These are phyloP conservation scores for Hystrix brachyura DNA, from an alignment of 2,113 vertebrate species.

Conservation along the genomic window DNA sequence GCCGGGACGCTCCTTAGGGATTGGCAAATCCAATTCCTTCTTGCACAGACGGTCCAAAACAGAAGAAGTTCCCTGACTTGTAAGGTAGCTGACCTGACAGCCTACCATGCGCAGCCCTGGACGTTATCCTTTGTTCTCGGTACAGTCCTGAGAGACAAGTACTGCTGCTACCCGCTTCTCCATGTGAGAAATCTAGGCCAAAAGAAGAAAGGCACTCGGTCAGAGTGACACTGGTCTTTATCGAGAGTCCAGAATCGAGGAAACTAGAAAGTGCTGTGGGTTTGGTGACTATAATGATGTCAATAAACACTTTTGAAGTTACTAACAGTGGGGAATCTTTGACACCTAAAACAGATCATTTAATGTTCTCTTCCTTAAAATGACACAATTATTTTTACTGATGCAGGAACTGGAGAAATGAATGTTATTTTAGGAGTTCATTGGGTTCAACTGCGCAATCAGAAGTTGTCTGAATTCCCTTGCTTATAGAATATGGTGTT, in stretches of 20 bases:
- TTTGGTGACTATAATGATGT: not conserved
- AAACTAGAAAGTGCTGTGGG: not conserved
- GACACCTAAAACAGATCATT: not conserved
- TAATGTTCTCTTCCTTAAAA: not conserved
- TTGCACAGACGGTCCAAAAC: not conserved
- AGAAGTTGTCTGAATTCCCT: not conserved
- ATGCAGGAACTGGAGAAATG: not conserved
- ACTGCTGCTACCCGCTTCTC: not conserved
- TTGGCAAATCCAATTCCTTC: not conserved
- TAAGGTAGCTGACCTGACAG: not conserved
- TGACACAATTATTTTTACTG: slow-evolving; percentile 24
- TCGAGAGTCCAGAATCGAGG: not conserved
- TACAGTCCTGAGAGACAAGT: not conserved
- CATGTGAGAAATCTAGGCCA: not conserved
- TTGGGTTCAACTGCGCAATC: not conserved
- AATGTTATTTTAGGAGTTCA: not conserved
- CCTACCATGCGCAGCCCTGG: not conserved
- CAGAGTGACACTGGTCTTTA: not conserved
- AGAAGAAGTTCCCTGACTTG: not conserved
- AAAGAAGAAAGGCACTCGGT: not conserved
- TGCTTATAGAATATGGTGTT: not conserved
- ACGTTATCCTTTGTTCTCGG: not conserved
- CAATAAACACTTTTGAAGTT: not conserved
- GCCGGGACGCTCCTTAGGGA: not conserved
- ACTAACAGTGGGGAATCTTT: not conserved